Percentiles rank a stretch among this genome's conserved stretches.
Evolutionary conservation across 1,140 invertebrate species (phyloP).

Genomic region (Tetranychus cinnabarinus): DNA sequence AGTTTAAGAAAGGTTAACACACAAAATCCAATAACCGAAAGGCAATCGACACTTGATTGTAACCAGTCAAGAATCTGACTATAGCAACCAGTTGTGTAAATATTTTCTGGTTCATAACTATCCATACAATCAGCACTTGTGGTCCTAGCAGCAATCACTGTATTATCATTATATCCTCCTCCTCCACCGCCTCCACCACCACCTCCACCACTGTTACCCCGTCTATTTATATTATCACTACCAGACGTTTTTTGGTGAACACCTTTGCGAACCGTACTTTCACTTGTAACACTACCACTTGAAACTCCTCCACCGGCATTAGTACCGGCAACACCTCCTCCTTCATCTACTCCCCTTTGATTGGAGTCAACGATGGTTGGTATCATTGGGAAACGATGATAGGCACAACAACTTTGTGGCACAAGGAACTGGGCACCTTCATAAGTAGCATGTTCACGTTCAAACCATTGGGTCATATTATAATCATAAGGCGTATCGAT

Average conservation of each 20-base stretch:
- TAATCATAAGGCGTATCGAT: conserved; percentile 42
- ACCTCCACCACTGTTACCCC: neutral
- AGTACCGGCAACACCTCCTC: neutral
- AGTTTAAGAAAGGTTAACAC: conserved; percentile 69
- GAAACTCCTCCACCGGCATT: neutral
- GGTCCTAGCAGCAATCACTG: too few relatives aligned
- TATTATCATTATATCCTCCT: too few relatives aligned
- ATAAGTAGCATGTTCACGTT: conserved; percentile 1
- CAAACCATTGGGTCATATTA: conserved; percentile 13
- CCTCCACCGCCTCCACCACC: neutral
- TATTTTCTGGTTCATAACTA: neutral
- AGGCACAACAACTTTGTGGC: conserved; percentile 13
- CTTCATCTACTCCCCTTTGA: neutral
- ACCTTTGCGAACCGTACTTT: neutral
- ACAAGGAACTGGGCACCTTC: neutral
- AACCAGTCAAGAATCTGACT: conserved; percentile 43
- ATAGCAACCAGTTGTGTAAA: conserved; percentile 32
- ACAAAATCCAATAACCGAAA: conserved; percentile 64
- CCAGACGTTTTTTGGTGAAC: too few relatives aligned
- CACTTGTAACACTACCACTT: neutral
- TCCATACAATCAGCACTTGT: neutral
- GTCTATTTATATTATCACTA: neutral
- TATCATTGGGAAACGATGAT: neutral
- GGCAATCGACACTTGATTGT: conserved; percentile 44
- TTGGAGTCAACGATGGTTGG: neutral